These are phyloP conservation scores for Cataglyphis altisquamis DNA, from an alignment of 2,888 invertebrate species.

Conservation along the genomic window DNA sequence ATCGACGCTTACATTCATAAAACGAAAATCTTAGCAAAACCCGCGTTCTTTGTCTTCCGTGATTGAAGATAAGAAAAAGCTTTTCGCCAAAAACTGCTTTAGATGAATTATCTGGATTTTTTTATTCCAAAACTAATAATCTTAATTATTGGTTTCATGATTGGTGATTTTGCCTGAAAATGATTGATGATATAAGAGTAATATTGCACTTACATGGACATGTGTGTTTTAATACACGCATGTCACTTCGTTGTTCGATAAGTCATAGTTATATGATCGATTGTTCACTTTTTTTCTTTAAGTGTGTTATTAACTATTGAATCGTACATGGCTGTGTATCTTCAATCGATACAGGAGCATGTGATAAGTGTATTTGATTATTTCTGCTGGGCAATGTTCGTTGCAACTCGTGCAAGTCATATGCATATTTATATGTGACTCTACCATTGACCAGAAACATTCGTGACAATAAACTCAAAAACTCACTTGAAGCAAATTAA, in stretches of 20 bases:
- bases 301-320: background rate
- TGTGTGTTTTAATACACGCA: background rate
- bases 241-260: background rate
- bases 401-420: background rate
- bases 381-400: background rate
- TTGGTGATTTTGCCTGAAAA: background rate
- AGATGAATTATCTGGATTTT: background rate
- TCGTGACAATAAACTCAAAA: background rate
- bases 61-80: background rate
- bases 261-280: conserved; percentile 20
- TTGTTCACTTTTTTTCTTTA: conserved; percentile 15
- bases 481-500: background rate
- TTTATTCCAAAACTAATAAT: background rate
- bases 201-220: background rate
- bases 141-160: background rate
- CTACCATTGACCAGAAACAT: background rate
- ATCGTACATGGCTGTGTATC: background rate
- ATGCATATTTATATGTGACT: background rate
- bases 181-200: background rate
- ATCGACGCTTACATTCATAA: background rate
- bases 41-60: too few relatives aligned
- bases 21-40: background rate
- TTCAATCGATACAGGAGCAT: conserved; percentile 13
- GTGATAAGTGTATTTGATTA: conserved; percentile 7
- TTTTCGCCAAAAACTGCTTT: background rate